These are phyloP conservation scores for Chunga burmeisteri DNA, from an alignment of 2,113 vertebrate species.

Conservation along the genomic window DNA sequence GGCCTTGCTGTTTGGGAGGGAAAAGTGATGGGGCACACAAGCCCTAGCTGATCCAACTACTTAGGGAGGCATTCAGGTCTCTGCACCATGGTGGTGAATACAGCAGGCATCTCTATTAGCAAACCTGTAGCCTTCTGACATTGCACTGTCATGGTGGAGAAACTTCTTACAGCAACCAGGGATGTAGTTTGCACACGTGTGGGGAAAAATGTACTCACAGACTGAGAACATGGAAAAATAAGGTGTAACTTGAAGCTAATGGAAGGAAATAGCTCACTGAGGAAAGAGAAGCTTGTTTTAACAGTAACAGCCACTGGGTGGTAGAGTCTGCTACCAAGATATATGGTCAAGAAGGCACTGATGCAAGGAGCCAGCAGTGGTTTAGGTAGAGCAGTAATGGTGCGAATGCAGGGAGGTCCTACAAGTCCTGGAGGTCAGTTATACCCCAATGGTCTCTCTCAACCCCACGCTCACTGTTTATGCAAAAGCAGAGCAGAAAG, in stretches of 20 bases:
- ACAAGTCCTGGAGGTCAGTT: background rate
- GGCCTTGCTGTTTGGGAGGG: background rate
- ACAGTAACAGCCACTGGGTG: slow-evolving; percentile 60
- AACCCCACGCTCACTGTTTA: background rate
- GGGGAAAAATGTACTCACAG: background rate
- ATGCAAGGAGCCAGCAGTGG: background rate
- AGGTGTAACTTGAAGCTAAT: background rate
- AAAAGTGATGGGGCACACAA: background rate
- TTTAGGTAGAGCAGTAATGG: background rate
- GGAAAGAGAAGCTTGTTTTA: slow-evolving; percentile 37
- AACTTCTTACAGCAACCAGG: background rate
- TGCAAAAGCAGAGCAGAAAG: slow-evolving; percentile 27
- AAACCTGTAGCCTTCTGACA: background rate
- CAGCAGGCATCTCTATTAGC: background rate
- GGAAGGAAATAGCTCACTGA: background rate
- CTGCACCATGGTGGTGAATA: background rate
- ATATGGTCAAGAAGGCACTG: background rate
- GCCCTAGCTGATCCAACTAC: background rate
- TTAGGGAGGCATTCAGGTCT: background rate
- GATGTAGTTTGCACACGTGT: background rate
- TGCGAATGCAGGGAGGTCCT: background rate
- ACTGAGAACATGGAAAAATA: background rate
- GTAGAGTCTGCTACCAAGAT: slow-evolving; percentile 54
- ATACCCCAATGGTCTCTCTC: background rate
- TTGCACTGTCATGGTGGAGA: background rate